Conservation (phyloP, 92 coral and sea anemone species). For the Virgularia gustaviana region DNA sequence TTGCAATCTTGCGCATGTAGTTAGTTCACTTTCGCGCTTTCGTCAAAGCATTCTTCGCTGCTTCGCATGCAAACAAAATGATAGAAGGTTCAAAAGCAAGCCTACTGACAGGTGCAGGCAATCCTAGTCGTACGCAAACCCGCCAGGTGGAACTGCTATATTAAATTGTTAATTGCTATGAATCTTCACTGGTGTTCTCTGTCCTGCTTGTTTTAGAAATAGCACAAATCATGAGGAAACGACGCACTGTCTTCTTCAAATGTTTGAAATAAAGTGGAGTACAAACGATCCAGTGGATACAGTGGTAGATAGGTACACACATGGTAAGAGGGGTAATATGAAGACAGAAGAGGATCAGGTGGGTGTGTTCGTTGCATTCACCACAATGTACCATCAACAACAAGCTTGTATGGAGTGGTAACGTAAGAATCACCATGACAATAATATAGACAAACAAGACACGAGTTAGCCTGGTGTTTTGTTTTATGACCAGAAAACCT, state of each 20-base stretch:
- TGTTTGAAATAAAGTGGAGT: constrained; percentile 25
- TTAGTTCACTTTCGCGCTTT: too few relatives aligned
- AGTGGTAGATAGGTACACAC: not conserved
- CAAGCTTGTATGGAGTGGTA: constrained; percentile 3
- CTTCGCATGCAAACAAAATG: too few relatives aligned
- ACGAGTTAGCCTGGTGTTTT: constrained; percentile 5
- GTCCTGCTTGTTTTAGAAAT: too few relatives aligned
- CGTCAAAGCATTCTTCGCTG: too few relatives aligned
- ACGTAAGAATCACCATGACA: not conserved
- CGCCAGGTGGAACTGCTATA: too few relatives aligned
- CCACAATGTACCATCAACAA: not conserved
- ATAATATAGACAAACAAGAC: constrained; percentile 2
- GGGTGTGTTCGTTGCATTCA: not conserved
- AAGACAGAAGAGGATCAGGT: not conserved
- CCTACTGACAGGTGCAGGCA: too few relatives aligned
- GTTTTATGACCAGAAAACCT: constrained; percentile 18
- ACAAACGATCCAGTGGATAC: constrained; percentile 21
- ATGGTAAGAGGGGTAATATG: not conserved
- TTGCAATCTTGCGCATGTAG: too few relatives aligned
- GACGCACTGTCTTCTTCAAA: constrained; percentile 15
- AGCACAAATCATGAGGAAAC: too few relatives aligned
- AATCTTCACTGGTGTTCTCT: too few relatives aligned
- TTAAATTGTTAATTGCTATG: too few relatives aligned
- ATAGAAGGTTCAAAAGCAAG: too few relatives aligned
- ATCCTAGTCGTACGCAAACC: too few relatives aligned